Evolutionary conservation across 2,888 invertebrate genomes (phyloP), one percentile per base, ranked within the genome.

Genomic region (Drosophila seclusa): DNA sequence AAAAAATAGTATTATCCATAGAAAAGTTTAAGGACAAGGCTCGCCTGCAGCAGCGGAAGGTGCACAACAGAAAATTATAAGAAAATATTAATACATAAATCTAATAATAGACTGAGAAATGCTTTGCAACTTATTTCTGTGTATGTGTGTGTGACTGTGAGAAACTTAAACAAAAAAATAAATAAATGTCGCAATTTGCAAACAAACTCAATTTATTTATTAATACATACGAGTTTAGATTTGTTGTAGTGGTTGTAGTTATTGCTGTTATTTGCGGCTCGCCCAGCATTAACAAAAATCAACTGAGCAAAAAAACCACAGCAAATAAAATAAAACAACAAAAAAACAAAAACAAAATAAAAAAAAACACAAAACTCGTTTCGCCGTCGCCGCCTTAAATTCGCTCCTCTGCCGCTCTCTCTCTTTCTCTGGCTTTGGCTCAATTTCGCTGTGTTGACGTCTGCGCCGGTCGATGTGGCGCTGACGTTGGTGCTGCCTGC

Each of bases 391-490:
- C 58, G 38, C 40, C 42, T 48, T 36, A 16, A 61, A 62, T 55
- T 76, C 61, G 59, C 65, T 65, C 31, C 52, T 21, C 61, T 58
- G 72, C 49, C 65, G 58, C 73, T 58, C 63, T 80, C 59, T 55
- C 53, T 58, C 42, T 49, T 29, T 38, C 36, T 59, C 54, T 55
- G 54, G 27, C 63, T 55, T 68, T 62, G 68, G 65, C 40, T 58
- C 64, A 31, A 42, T 61, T 64, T 57, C 61, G 69, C 78, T 82
- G 82, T 77, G 75, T 87, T 84, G 82, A 81, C 82, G 82, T 87
- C 85, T 87, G 86, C 88, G 82, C 82, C 82, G 86, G 82, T 80
- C 77, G 82, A 68, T 80, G 67, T 74, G 83, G 61, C 59, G 82
- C 74, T 66, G 73, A 48, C 72, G 61, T 54, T 62, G 62, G 36